Evolutionary conservation across 1,140 invertebrate species (phyloP), one percentile per base, ranked within the genome.

Genomic region (Halesus radiatus): DNA sequence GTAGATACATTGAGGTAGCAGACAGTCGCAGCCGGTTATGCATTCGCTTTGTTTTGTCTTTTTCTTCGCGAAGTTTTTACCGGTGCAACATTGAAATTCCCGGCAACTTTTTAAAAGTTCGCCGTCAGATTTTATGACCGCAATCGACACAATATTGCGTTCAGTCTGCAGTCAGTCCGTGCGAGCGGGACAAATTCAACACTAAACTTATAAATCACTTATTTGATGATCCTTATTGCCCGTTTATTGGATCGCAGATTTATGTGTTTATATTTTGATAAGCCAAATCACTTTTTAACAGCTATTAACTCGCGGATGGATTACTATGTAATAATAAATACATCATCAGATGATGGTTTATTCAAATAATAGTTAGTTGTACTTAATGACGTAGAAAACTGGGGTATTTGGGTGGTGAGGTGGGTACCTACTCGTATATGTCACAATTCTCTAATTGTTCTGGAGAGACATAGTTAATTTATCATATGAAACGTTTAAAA

Each of bases 11-110:
- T 23, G 26, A 68, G 26, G 16, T 18, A 18, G 64, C 18, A 68
- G 37, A 53, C 68, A 45, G 68, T 72, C 68, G 52, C 68, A 72
- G 68, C 68, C 68, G 68, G 68, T 72, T 72, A 72, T 72, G 68
- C 68, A 72, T 72, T 52, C 13, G 50, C 20, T 72, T 72, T 72
- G 68, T 72, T 72, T 72, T 53, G 68, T 72, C 68, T n/a, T 72
- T 72, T 72, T 72, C 68, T 29, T 23, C 10, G 45, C 18, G 52
- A 72, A 52, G 22, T 72, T 72, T 72, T 72, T 72, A 72, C 68
- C 68, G 68, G 68, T 72, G 68, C 68, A 72, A 72, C 50, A 72
- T 72, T 72, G 68, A 68, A 72, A 72, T 53, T 72, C 68, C 66
- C 66, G 66, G 66, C 66, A 45, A 70, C 32, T 70, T 20, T 66